Evolutionary conservation across 2,113 vertebrate genomes (phyloP).

Genomic region (Onychostoma macrolepis): DNA sequence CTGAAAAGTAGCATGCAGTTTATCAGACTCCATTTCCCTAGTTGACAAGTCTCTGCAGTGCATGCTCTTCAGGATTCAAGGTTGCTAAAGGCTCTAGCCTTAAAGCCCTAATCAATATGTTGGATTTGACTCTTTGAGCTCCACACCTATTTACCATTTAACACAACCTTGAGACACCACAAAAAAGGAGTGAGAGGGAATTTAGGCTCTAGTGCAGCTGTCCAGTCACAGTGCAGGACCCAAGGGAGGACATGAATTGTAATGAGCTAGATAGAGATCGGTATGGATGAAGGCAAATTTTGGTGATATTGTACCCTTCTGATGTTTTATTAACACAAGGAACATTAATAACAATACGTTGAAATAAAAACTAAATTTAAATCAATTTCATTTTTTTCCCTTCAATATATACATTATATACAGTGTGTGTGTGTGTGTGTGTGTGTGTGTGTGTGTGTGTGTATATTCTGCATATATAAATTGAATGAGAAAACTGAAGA

Average conservation of each 20-base stretch:
- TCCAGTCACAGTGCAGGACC: constrained; percentile 17
- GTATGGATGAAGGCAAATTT: neutral
- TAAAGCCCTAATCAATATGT: constrained; percentile 69
- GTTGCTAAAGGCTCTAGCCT: constrained; percentile 65
- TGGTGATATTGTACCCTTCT: neutral
- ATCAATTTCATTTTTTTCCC: too few relatives aligned
- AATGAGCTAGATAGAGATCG: constrained; percentile 32
- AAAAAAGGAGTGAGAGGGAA: constrained; percentile 19
- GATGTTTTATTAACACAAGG: neutral
- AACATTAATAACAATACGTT: too few relatives aligned
- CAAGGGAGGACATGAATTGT: constrained; percentile 24
- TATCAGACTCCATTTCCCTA: constrained; percentile 54
- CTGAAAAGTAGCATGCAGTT: constrained; percentile 29
- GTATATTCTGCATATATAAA: too few relatives aligned
- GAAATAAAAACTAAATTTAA: too few relatives aligned
- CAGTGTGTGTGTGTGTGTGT: too few relatives aligned
- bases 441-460: too few relatives aligned
- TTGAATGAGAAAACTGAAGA: too few relatives aligned
- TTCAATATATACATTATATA: too few relatives aligned
- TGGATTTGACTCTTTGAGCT: constrained; percentile 59
- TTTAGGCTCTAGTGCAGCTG: constrained; percentile 29
- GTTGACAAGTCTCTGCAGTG: constrained; percentile 54
- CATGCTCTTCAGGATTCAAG: constrained; percentile 59
- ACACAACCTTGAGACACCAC: constrained; percentile 64
- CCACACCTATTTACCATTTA: constrained; percentile 47